These are phyloP conservation scores for Rhodeus uyekii DNA, from an alignment of 2,797 vertebrate species.

Conservation along the genomic window DNA sequence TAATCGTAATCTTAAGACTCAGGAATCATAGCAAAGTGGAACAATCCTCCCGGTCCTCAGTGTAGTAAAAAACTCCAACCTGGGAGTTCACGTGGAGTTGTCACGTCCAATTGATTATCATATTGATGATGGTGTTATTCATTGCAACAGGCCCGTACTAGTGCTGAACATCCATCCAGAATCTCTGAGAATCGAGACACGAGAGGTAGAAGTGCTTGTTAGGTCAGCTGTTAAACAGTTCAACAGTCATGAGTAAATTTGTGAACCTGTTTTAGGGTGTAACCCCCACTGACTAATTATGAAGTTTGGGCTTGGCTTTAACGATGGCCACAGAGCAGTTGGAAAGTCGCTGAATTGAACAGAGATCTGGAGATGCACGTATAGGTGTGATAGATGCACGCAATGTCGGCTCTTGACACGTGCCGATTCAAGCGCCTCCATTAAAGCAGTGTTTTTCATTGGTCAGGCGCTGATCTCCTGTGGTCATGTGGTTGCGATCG, in stretches of 20 bases:
- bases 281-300: conserved; percentile 55
- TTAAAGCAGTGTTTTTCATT: conserved; percentile 6
- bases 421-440: not conserved
- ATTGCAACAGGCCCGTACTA: not conserved
- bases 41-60: not conserved
- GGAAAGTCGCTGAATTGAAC: conserved; percentile 28
- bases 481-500: not conserved
- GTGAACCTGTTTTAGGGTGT: conserved; percentile 53
- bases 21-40: conserved; percentile 1
- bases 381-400: conserved; percentile 32
- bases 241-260: conserved; percentile 49
- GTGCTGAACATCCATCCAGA: not conserved
- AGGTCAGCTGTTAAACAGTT: conserved; percentile 52
- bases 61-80: not conserved
- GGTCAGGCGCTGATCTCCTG: not conserved
- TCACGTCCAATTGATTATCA: not conserved
- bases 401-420: not conserved
- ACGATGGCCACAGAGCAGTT: conserved; percentile 41
- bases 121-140: not conserved
- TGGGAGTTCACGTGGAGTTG: conserved; percentile 1
- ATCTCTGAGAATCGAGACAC: not conserved
- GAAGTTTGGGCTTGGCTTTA: conserved; percentile 44
- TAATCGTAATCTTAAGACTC: not conserved
- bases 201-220: not conserved
- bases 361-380: not conserved